phyloP scores from a whole-genome alignment of 2,113 vertebrate genomes.

The Bos taurus region ARS-UCD2.0 NC_037346.1:17307001-17307500 shows the following conservation, averaged over 20 bases:
- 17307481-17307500: neutral
- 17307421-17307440: neutral
- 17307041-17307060: neutral
- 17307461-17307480: neutral
- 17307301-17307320: neutral
- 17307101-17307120: neutral
- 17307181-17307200: neutral
- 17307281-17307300: neutral
- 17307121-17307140: neutral
- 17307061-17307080: neutral
- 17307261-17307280: rapidly evolving
- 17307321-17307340: neutral
- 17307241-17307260: neutral
- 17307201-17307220: neutral
- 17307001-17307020: neutral
- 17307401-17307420: neutral
- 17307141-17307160: neutral
- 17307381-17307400: neutral
- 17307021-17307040: neutral
- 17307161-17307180: neutral
- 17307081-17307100: neutral
- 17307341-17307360: neutral
- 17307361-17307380: neutral
- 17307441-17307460: neutral
- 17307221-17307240: neutral